Conservation (phyloP, 2,113 vertebrate species). For the Saguinus imperator region DNA sequence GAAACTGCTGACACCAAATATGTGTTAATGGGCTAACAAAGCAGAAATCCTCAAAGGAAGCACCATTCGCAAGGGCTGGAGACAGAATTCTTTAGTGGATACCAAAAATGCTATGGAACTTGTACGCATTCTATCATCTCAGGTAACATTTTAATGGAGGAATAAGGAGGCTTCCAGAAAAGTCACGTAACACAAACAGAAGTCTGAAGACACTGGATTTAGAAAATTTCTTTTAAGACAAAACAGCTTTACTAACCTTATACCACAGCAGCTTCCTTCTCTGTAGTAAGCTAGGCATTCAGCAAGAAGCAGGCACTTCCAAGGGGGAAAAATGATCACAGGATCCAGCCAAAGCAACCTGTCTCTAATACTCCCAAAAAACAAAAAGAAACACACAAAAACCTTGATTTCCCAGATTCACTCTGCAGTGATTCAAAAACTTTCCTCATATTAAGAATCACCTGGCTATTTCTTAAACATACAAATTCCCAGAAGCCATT, state of each 20-base stretch:
- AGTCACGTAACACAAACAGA: neutral
- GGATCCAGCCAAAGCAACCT: neutral
- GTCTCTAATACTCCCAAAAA: neutral
- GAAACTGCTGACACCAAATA: neutral
- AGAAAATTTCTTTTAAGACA: neutral
- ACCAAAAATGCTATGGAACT: neutral
- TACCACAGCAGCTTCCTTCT: neutral
- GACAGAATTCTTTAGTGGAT: neutral
- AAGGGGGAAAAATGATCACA: neutral
- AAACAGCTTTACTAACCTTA: neutral
- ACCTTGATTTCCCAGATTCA: neutral
- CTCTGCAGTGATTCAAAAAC: neutral
- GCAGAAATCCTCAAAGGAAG: neutral
- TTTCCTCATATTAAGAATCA: neutral
- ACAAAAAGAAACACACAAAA: neutral
- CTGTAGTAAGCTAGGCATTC: neutral
- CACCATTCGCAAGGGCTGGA: neutral
- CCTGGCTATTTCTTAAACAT: neutral
- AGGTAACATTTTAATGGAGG: neutral
- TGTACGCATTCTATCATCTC: neutral
- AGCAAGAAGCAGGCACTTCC: neutral
- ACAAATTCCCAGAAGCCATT: constrained; percentile 10
- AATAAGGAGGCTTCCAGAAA: neutral
- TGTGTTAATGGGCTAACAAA: neutral
- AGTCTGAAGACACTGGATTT: neutral